A percentile compares a stretch with the other conserved stretches of the same genome.
These are phyloP conservation scores for Matsumurasca onukii DNA, from an alignment of 1,140 invertebrate species.

Conservation along the genomic window DNA sequence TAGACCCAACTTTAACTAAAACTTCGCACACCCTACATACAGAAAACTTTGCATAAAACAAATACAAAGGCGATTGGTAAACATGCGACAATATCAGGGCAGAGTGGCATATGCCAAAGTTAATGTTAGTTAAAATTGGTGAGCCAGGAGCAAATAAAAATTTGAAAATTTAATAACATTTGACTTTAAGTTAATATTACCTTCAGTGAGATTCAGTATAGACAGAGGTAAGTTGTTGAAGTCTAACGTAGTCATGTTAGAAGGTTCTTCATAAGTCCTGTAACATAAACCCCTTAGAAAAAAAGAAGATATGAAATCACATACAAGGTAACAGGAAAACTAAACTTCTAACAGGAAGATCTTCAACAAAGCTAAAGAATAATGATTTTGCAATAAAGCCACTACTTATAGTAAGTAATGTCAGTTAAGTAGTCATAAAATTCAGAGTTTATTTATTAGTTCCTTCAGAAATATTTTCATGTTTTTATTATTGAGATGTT, in stretches of 20 bases:
- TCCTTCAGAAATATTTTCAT: background rate
- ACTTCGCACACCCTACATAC: background rate
- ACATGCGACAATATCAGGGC: no score
- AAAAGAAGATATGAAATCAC: background rate
- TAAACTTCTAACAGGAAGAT: background rate
- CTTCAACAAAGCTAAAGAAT: background rate
- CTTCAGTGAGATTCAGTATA: constrained; percentile 15
- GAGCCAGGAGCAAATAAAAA: background rate
- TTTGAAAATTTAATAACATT: background rate
- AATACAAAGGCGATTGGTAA: background rate
- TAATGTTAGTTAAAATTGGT: background rate
- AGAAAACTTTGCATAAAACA: background rate
- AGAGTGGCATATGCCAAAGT: no score
- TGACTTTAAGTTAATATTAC: background rate
- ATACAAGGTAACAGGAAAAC: background rate
- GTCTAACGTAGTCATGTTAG: background rate
- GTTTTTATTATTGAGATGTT: background rate
- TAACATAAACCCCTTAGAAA: no score
- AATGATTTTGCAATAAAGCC: background rate
- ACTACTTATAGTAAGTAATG: background rate
- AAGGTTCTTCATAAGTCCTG: constrained; percentile 17
- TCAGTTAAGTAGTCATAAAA: background rate
- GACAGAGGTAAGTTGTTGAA: constrained; percentile 1
- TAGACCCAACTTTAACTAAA: background rate
- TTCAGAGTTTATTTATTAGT: background rate